phyloP scores from a whole-genome alignment of 2,113 vertebrate genomes.

The Protomyctophum bolini region DNA sequence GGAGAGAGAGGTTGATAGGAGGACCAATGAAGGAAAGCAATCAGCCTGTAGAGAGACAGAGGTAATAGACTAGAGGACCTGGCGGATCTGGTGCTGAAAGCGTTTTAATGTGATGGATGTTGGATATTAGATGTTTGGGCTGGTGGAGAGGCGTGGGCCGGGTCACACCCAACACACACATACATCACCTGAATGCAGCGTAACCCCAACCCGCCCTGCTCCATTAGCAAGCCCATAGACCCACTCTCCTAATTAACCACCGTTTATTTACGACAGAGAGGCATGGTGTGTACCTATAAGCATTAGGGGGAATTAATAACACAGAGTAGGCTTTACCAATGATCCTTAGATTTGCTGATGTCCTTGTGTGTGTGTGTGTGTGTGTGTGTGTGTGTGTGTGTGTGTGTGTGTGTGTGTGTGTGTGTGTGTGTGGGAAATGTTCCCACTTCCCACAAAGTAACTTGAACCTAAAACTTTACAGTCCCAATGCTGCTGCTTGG shows the following conservation, averaged over 20 bases:
- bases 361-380: background rate
- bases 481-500: background rate
- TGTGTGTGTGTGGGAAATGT: too few relatives aligned
- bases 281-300: background rate
- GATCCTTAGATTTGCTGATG: background rate
- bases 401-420: too few relatives aligned
- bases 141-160: constrained; percentile 13
- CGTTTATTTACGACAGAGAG: constrained; percentile 24
- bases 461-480: too few relatives aligned
- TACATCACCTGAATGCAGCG: constrained; percentile 23
- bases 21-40: background rate
- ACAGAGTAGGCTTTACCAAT: background rate
- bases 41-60: background rate
- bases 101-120: constrained; percentile 56
- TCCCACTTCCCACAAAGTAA: too few relatives aligned
- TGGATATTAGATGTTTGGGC: constrained; percentile 40
- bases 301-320: background rate
- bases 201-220: constrained; percentile 9
- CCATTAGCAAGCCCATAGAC: constrained; percentile 47
- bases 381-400: too few relatives aligned
- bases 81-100: background rate
- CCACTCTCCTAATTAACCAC: constrained; percentile 56
- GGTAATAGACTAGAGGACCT: background rate
- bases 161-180: constrained; percentile 29
- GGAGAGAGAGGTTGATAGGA: background rate